phyloP scores from a whole-genome alignment of 2,888 invertebrate genomes.

The Sisyra terminalis region DNA sequence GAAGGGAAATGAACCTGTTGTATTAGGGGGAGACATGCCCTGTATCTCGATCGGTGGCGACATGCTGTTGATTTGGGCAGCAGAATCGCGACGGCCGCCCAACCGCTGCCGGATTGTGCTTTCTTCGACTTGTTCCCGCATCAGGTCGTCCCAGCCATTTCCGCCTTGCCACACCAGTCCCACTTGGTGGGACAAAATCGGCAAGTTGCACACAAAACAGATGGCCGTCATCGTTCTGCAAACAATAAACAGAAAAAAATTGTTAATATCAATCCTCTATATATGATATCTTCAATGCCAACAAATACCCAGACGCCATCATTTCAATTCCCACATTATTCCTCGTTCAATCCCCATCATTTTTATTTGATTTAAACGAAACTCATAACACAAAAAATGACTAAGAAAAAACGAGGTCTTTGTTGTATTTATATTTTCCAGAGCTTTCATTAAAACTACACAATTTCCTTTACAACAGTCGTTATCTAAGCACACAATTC shows the following conservation, averaged over 20 bases:
- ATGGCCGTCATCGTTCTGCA: slow-evolving; percentile 83
- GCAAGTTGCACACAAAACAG: slow-evolving; percentile 93
- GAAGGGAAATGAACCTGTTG: slow-evolving; percentile 13
- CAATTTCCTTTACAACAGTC: too few relatives aligned
- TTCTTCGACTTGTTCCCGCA: slow-evolving; percentile 74
- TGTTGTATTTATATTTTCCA: too few relatives aligned
- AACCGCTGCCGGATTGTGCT: slow-evolving; percentile 69
- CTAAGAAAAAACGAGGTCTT: too few relatives aligned
- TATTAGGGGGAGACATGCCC: slow-evolving; percentile 47
- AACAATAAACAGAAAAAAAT: slow-evolving; percentile 12
- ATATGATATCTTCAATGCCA: too few relatives aligned
- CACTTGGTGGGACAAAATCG: slow-evolving; percentile 87
- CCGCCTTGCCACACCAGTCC: slow-evolving; percentile 87
- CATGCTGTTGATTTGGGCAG: slow-evolving; percentile 74
- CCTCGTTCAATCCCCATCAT: too few relatives aligned
- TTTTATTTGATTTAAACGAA: too few relatives aligned
- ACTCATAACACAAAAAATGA: too few relatives aligned
- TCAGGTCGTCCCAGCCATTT: slow-evolving; percentile 87
- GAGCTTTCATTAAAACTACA: too few relatives aligned
- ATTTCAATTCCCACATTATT: too few relatives aligned
- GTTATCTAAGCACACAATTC: too few relatives aligned
- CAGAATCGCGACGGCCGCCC: slow-evolving; percentile 74
- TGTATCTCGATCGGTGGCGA: slow-evolving; percentile 64
- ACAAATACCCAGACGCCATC: too few relatives aligned
- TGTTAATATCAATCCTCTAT: background rate